Evolutionary conservation across 2,797 vertebrate genomes (phyloP), one percentile per base, ranked within the genome.

Genomic region (Lates japonicus): DNA sequence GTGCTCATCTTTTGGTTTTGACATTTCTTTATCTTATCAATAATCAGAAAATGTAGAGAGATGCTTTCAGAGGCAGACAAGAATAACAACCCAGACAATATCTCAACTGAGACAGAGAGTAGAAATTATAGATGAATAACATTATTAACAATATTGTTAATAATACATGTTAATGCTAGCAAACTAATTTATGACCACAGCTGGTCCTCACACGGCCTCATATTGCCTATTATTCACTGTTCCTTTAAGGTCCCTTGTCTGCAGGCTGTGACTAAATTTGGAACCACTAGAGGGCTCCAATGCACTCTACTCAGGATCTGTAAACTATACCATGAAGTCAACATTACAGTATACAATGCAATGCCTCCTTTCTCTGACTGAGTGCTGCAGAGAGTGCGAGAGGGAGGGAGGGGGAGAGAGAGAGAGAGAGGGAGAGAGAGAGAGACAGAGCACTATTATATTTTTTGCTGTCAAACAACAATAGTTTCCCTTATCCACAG

Each of bases 381-480:
- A 59, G 31, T 7, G 22, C 46, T 22, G n/a, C 39, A 78, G 79
- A 51, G 58, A 70, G n/a, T n/a, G n/a, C n/a, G n/a, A n/a, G n/a
- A n/a, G n/a, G n/a, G n/a, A n/a, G n/a, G n/a, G n/a, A n/a, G n/a
- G n/a, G n/a, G n/a, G 41, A 64, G 20, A 74, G 39, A 39, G n/a
- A 72, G 46, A 57, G 55, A 62, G 58, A 54, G 68, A 71, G 11
- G 59, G 57, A 61, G 58, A 70, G 66, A 70, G 20, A 72, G 52
- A 55, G 59, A 76, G 68, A 86, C 61, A 80, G 66, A 86, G 70
- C 61, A 77, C 81, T 78, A 75, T 85, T 88, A 82, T 89, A 73
- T 73, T 76, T 76, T 76, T 91, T 91, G 89, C 92, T 88, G 59
- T 61, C 52, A 86, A 88, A 79, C 76, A 91, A 94, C 93, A 94